These are phyloP conservation scores for Lagodon rhomboides DNA, from an alignment of 2,797 vertebrate genomes.

Conservation along the genomic window DNA sequence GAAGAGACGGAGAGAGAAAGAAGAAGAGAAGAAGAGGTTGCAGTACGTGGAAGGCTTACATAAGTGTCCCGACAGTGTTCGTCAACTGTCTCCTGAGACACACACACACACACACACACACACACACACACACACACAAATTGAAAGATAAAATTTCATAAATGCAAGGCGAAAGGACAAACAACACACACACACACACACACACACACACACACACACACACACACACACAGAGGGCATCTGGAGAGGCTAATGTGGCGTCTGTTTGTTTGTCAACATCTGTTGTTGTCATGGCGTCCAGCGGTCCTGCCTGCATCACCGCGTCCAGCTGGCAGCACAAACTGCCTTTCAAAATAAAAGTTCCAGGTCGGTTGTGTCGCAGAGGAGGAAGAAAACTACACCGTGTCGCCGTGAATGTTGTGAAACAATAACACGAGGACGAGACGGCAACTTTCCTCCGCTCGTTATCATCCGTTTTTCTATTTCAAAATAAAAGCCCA, in stretches of 20 bases:
- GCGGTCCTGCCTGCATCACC: constrained; percentile 1
- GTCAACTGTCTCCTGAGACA: constrained; percentile 38
- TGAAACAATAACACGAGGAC: no score
- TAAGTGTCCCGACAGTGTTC: constrained; percentile 52
- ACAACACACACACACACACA: constrained; percentile 2
- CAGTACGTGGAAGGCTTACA: constrained; percentile 40
- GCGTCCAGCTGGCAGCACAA: no score
- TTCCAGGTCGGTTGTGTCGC: no score
- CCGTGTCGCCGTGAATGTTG: no score
- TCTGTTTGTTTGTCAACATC: constrained; percentile 58
- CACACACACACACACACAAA: background rate
- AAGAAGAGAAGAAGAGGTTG: constrained; percentile 4
- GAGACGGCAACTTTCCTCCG: no score
- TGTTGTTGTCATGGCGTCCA: constrained; percentile 40
- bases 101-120: background rate
- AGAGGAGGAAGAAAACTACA: no score
- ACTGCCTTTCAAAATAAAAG: no score
- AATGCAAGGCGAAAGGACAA: background rate
- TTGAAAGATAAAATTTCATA: background rate
- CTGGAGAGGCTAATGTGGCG: constrained; percentile 35
- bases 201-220: constrained; percentile 6
- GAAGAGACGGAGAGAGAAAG: background rate
- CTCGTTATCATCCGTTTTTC: no score
- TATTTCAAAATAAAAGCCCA: no score
- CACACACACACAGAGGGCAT: constrained; percentile 1